A percentile compares a stretch with the other conserved stretches of the same genome.
phyloP scores from a whole-genome alignment of 2,888 invertebrate species.

The Drosophila koepferae region DNA sequence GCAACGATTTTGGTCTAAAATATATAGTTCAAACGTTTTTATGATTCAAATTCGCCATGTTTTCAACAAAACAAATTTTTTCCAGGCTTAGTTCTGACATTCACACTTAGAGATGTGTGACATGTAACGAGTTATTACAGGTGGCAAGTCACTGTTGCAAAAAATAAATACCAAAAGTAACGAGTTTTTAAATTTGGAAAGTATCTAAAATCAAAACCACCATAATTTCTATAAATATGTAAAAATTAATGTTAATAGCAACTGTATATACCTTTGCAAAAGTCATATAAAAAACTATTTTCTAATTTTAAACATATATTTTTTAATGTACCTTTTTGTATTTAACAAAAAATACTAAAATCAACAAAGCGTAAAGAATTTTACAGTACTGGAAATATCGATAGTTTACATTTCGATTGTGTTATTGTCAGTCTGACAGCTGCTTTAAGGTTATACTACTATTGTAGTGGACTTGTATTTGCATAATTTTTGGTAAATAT shows the following conservation, averaged over 20 bases:
- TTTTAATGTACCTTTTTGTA: background rate
- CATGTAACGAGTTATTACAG: constrained; percentile 22
- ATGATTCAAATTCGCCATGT: constrained; percentile 59
- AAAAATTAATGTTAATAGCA: background rate
- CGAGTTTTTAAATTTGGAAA: background rate
- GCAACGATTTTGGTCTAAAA: constrained; percentile 23
- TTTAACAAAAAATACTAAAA: background rate
- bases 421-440: constrained; percentile 67
- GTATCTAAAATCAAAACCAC: no score
- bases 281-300: no score
- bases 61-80: constrained; percentile 72
- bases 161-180: constrained; percentile 22
- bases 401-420: constrained; percentile 39
- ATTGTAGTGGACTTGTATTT: constrained; percentile 48
- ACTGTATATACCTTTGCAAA: no score
- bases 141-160: constrained; percentile 31
- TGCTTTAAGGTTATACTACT: constrained; percentile 74
- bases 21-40: constrained; percentile 33
- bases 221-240: background rate
- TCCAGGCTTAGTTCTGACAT: constrained; percentile 61
- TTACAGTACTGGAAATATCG: constrained; percentile 36
- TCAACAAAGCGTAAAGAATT: background rate
- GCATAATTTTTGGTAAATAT: constrained; percentile 62
- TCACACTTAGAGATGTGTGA: constrained; percentile 58
- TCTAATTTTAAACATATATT: background rate